phyloP scores from a whole-genome alignment of 1,140 invertebrate species.

The Meloidogyne chitwoodi region DNA sequence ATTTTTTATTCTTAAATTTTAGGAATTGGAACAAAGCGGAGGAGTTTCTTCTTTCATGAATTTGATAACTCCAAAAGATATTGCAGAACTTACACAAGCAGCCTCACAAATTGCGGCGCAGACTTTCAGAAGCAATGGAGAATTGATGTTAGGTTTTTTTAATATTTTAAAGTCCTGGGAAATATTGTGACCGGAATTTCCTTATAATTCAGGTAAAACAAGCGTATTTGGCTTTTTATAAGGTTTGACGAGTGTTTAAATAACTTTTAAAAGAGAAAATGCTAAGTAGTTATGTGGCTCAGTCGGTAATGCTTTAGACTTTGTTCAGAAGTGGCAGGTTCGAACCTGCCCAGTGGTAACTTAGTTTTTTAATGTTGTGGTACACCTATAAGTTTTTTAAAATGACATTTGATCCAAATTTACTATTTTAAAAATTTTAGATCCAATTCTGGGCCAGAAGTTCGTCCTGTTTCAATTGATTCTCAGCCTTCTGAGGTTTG shows the following conservation, averaged over 20 bases:
- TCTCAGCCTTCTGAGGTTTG: constrained; percentile 17
- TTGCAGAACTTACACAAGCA: constrained; percentile 43
- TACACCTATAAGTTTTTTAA: too few relatives aligned
- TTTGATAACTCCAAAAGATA: constrained; percentile 41
- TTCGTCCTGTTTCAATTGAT: constrained; percentile 11
- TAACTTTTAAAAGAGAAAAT: too few relatives aligned
- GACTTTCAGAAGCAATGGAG: constrained; percentile 39
- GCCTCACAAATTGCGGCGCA: constrained; percentile 46
- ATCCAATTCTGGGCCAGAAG: constrained; percentile 19
- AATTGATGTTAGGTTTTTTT: constrained; percentile 33
- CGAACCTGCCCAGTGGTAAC: too few relatives aligned
- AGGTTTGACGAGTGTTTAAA: too few relatives aligned
- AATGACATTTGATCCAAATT: too few relatives aligned
- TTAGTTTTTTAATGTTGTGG: too few relatives aligned
- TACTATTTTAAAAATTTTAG: neutral
- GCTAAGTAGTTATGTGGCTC: too few relatives aligned
- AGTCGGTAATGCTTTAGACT: too few relatives aligned
- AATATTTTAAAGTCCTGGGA: neutral
- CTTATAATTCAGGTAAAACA: neutral
- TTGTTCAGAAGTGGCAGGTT: too few relatives aligned
- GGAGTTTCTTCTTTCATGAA: constrained; percentile 22
- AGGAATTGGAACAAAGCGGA: neutral
- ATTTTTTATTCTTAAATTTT: neutral
- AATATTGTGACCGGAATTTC: too few relatives aligned
- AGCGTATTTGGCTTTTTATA: too few relatives aligned